A percentile compares a stretch with the other conserved stretches of the same genome.
Evolutionary conservation across 2,888 invertebrate species (phyloP).

Genomic region (Synanthedon andrenaeformis): DNA sequence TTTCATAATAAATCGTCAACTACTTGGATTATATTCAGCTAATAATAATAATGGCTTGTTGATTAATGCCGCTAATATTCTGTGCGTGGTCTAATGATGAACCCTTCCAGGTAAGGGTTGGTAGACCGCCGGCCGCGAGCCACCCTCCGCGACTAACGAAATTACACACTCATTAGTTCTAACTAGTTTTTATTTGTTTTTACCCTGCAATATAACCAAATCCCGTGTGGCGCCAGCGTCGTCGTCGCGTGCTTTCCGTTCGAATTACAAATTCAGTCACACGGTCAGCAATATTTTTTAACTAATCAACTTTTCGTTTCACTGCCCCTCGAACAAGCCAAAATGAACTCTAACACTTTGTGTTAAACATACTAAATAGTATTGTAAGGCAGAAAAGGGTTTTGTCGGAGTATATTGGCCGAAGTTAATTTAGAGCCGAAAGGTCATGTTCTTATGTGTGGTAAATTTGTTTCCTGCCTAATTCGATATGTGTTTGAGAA

Average conservation of each 20-base stretch:
- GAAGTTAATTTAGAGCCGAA: slow-evolving; percentile 16
- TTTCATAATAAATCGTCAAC: no score
- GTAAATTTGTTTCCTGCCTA: slow-evolving; percentile 25
- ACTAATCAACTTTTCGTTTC: no score
- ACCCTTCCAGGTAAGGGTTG: slow-evolving; percentile 45
- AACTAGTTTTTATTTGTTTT: slow-evolving; percentile 50
- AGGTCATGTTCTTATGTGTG: slow-evolving; percentile 16
- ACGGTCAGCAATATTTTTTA: slow-evolving; percentile 2
- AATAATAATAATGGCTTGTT: slow-evolving; percentile 11
- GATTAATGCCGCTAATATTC: slow-evolving; percentile 32
- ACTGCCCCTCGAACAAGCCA: no score
- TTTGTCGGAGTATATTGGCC: slow-evolving; percentile 5
- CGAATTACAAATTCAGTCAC: slow-evolving; percentile 16
- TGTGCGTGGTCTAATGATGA: slow-evolving; percentile 27
- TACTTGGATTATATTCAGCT: no score
- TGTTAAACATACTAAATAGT: neutral
- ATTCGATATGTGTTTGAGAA: slow-evolving; percentile 5
- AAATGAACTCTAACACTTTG: neutral
- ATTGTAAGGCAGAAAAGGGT: neutral
- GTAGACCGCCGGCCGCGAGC: slow-evolving; percentile 49
- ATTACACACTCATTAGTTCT: slow-evolving; percentile 64
- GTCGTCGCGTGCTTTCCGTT: slow-evolving; percentile 14
- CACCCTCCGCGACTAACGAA: slow-evolving; percentile 56
- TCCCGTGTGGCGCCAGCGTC: slow-evolving; percentile 18
- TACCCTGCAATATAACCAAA: slow-evolving; percentile 20